Evolutionary conservation across 2,113 vertebrate genomes (phyloP).

Genomic region (Amia ocellicauda): DNA sequence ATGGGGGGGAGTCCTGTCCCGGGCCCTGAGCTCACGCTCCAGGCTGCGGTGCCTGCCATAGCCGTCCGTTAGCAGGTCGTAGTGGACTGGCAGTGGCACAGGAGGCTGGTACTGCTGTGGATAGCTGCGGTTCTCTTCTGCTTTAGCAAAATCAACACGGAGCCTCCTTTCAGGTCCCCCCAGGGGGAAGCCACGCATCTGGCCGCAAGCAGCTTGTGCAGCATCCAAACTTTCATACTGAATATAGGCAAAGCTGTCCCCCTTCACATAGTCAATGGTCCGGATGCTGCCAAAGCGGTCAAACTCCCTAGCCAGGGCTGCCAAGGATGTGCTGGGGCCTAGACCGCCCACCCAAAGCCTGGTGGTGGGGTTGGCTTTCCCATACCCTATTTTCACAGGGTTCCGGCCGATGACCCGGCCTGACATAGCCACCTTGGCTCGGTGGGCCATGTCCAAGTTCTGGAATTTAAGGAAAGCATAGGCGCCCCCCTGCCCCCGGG

Average conservation of each 20-base stretch:
- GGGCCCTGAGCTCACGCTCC: conserved; percentile 81
- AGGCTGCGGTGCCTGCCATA: conserved; percentile 82
- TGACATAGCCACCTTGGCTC: conserved; percentile 96
- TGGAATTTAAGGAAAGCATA: conserved; percentile 98
- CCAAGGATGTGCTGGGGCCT: conserved; percentile 83
- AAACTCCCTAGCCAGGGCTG: conserved; percentile 88
- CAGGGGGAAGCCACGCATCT: conserved; percentile 93
- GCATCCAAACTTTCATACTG: conserved; percentile 96
- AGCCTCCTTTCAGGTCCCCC: conserved; percentile 83
- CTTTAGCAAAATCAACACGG: conserved; percentile 93
- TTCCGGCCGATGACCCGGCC: conserved; percentile 88
- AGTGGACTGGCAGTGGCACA: conserved; percentile 71
- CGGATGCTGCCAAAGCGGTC: conserved; percentile 96
- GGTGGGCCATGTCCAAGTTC: conserved; percentile 96
- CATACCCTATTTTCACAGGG: conserved; percentile 93
- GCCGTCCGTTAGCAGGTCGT: conserved; percentile 78
- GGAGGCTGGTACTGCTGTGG: conserved; percentile 78
- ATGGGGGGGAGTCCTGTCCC: conserved; percentile 82
- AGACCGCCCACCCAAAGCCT: conserved; percentile 95
- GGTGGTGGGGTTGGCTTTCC: conserved; percentile 94
- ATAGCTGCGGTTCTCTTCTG: conserved; percentile 80
- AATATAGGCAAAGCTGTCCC: conserved; percentile 94
- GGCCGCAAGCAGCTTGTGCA: conserved; percentile 88
- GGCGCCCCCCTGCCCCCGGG: conserved; percentile 83
- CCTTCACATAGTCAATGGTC: conserved; percentile 94